Evolutionary conservation across 2,797 vertebrate species (phyloP).

Genomic region (Pseudopleuronectes americanus): DNA sequence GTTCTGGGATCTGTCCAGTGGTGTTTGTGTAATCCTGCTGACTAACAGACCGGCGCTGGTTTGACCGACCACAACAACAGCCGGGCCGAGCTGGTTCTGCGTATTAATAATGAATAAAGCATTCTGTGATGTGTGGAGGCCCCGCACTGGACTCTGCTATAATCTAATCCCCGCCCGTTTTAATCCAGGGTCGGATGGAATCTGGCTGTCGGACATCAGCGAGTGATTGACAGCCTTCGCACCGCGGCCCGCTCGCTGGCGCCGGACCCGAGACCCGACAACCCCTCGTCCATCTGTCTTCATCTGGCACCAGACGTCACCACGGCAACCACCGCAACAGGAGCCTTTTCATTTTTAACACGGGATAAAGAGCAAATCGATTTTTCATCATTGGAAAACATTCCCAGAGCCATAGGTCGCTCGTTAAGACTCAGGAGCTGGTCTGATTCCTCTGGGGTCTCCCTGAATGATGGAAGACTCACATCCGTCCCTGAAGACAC

Average conservation of each 20-base stretch:
- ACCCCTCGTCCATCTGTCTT: constrained; percentile 69
- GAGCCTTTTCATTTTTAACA: constrained; percentile 38
- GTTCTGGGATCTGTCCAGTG: too few species aligned
- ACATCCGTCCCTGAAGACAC: too few species aligned
- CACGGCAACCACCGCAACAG: constrained; percentile 9
- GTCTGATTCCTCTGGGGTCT: too few species aligned
- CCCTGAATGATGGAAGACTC: too few species aligned
- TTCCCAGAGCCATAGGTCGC: background rate
- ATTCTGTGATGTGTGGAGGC: constrained; percentile 26
- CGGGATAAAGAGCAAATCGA: background rate
- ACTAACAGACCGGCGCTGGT: background rate
- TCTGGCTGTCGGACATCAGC: constrained; percentile 61
- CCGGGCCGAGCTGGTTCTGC: constrained; percentile 26
- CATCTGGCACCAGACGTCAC: constrained; percentile 51
- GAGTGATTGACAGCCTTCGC: constrained; percentile 64
- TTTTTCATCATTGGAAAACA: constrained; percentile 6
- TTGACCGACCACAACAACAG: constrained; percentile 3
- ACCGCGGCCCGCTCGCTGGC: constrained; percentile 63
- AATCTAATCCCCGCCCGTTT: constrained; percentile 61
- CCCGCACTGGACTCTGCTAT: constrained; percentile 54
- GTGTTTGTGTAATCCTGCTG: too few species aligned
- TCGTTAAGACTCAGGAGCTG: background rate
- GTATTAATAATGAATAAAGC: constrained; percentile 60
- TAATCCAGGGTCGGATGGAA: constrained; percentile 72
- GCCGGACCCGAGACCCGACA: constrained; percentile 50